Evolutionary conservation across 2,888 invertebrate species (phyloP).

Genomic region (Drosophila leonis): DNA sequence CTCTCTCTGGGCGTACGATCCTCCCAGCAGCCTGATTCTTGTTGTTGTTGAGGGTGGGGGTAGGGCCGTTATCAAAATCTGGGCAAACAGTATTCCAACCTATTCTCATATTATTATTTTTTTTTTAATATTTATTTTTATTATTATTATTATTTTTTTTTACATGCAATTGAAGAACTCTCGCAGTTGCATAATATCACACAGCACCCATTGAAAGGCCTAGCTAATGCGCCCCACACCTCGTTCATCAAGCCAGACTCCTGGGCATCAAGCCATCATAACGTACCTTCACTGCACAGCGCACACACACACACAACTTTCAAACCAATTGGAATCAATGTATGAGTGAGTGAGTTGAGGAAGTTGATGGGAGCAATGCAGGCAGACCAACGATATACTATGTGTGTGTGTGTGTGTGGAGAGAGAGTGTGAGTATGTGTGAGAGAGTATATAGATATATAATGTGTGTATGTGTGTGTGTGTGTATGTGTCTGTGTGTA

Average conservation of each 20-base stretch:
- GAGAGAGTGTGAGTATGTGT: neutral
- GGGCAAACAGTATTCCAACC: conserved; percentile 37
- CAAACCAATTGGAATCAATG: conserved; percentile 30
- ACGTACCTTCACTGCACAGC: conserved; percentile 54
- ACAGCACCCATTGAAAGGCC: conserved; percentile 39
- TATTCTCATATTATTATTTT: neutral
- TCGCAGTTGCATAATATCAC: conserved; percentile 45
- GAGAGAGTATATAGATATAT: neutral
- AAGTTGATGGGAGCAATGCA: conserved; percentile 10
- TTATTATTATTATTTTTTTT: conserved; percentile 25
- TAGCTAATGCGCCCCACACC: neutral
- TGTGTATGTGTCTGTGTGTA: conserved; percentile 14
- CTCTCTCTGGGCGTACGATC: neutral
- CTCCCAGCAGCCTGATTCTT: conserved; percentile 2
- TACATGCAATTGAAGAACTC: conserved; percentile 32
- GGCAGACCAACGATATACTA: conserved; percentile 43
- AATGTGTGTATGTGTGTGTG: conserved; percentile 5
- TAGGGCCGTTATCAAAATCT: conserved; percentile 9
- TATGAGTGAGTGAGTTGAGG: conserved; percentile 4
- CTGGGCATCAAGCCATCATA: conserved; percentile 10
- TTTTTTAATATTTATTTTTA: neutral
- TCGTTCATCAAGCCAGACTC: neutral
- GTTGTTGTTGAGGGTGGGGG: neutral
- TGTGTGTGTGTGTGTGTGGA: conserved; percentile 16
- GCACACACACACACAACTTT: conserved; percentile 36